Evolutionary conservation across 2,888 invertebrate species (phyloP).

Genomic region (Brenthis hecate): DNA sequence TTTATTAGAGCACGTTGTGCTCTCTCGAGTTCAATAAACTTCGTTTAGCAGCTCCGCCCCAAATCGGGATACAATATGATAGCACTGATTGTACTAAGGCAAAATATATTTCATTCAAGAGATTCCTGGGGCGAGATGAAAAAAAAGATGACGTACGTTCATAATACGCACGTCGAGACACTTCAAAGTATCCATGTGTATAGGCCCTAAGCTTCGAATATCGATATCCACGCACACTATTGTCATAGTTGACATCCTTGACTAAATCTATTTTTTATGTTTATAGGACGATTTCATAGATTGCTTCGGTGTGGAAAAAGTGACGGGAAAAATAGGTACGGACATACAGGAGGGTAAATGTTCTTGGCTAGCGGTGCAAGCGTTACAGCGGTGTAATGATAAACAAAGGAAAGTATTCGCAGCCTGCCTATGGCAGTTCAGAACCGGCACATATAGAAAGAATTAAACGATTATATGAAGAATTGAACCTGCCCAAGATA

Average conservation of each 20-base stretch:
- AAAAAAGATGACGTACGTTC: too few species aligned
- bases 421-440: conserved; percentile 86
- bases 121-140: too few species aligned
- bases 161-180: too few species aligned
- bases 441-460: conserved; percentile 84
- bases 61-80: too few species aligned
- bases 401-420: conserved; percentile 80
- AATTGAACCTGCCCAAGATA: conserved; percentile 85
- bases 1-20: too few species aligned
- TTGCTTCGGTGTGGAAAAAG: conserved; percentile 90
- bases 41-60: too few species aligned
- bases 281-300: conserved; percentile 92
- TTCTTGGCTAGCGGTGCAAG: conserved; percentile 94
- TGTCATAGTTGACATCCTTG: not conserved
- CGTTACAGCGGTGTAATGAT: conserved; percentile 86
- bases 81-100: too few species aligned
- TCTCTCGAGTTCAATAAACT: too few species aligned
- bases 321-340: conserved; percentile 93
- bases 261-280: not conserved
- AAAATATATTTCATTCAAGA: too few species aligned
- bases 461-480: conserved; percentile 72
- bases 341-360: conserved; percentile 98
- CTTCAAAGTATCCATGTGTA: too few species aligned
- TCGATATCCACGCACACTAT: not conserved
- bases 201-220: too few species aligned